Evolutionary conservation across 2,888 invertebrate species (phyloP), one percentile per base, ranked within the genome.

Genomic region (Smittia sp.): DNA sequence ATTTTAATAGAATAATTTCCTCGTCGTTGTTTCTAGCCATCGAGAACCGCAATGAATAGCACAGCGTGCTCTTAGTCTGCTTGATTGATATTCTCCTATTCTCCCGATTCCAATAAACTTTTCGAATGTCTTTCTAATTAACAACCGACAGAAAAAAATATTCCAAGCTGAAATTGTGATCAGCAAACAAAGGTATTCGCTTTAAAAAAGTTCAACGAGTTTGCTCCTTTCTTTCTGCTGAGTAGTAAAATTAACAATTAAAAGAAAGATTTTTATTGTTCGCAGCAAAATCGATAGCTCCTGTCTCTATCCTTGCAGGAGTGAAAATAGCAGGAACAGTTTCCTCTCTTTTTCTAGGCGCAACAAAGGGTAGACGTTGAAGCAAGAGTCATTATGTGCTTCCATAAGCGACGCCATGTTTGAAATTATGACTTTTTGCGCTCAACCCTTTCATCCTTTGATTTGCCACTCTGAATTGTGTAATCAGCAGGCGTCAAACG

Each of bases 1-100:
- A 69, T 69, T 69, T 69, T 69, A 52, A 69, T 69, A 52, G 41
- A 69, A 69, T 54, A 69, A 54, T 54, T 69, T 69, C 22, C 20
- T 69, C 69, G 15, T 58, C 11, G 46, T 46, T 13, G 15, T 46
- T 46, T 67, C 20, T 67, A 1, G n/a, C 15, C 67, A 25, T 24
- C 18, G 11, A 66, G 38, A 32, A 32, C 38, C 13, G 9, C 15
- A 15, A 20, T 54, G 15, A 52, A 69, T 69, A 7, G 69, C 69
- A 54, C 69, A 52, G 54, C 69, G 52, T 69, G 69, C 20, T 9
- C 1, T 18, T 22, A 18, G 20, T 13, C 18, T 24, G 24, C 39
- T n/a, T 41, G 68, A 46, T 24, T 67, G 24, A 67, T 67, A 3
- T 27, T 65, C 38, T 65, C 32, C 0, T 27, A 38, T 65, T 46